Evolutionary conservation across 2,888 invertebrate genomes (phyloP), one percentile per base, ranked within the genome.

Genomic region (Oligia latruncula): DNA sequence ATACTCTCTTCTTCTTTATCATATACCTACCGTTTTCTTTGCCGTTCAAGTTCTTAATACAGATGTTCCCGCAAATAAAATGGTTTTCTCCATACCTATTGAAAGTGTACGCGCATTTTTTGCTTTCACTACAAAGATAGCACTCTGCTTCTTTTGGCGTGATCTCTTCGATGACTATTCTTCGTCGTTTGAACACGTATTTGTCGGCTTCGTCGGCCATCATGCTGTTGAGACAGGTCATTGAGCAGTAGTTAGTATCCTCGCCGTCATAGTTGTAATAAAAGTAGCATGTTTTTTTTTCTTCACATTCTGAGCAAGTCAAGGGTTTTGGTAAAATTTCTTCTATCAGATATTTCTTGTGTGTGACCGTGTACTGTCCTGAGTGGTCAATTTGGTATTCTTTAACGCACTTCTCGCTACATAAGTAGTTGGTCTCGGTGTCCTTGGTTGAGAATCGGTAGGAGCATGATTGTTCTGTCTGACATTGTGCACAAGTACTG

Each of bases 11-110:
- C 83, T 91, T 95, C 80, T 92, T 95, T 11, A 96, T 90, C 60
- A 91, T 93, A 89, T 94, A 97, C 89, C 95, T 90, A 23, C 95
- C 95, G 64, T 94, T 93, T 90, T 96, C 96, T 89, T 88, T 92
- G 84, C 74, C 81, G 66, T 97, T 97, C 58, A 96, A 96, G 17
- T 95, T 93, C 71, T 97, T 97, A 52, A 98, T 95, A 89, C 98
- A 98, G 74, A 91, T 90, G 68, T 97, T 97, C 55, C 97, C 96
- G 89, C 98, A 98, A 64, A 98, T 93, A 81, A 95, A 94, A 74
- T 93, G 94, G 0, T 90, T 90, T 17, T 96, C 95, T 29, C 97
- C 97, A 71, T 97, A 97, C 71, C 97, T 95, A 66, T 93, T 90
- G 75, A 97, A 93, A n/a, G 92, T 90, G 84, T 94, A 97, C 87